phyloP scores from a whole-genome alignment of 2,797 vertebrate genomes.

The Scarus forsteni region DNA sequence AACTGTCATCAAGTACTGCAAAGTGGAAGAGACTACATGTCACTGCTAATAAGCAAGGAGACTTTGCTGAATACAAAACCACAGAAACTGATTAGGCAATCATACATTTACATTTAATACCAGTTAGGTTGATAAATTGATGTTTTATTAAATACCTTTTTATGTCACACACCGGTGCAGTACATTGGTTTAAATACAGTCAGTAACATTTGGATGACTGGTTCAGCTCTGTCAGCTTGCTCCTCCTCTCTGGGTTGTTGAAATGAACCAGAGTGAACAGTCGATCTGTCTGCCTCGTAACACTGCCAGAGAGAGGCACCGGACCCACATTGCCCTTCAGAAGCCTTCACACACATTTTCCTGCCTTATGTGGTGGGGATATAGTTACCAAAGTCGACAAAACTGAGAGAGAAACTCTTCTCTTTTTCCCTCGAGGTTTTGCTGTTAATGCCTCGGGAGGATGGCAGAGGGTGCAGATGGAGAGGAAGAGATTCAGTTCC shows the following conservation, averaged over 20 bases:
- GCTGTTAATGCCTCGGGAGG: conserved; percentile 52
- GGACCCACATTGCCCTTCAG: conserved; percentile 53
- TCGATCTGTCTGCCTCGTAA: conserved; percentile 61
- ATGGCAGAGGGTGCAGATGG: conserved; percentile 94
- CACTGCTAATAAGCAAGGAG: too few species aligned
- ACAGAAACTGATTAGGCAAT: too few species aligned
- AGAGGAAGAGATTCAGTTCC: conserved; percentile 94
- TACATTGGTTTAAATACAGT: not conserved
- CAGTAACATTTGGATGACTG: conserved; percentile 10
- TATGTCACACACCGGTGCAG: not conserved
- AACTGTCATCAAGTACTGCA: too few species aligned
- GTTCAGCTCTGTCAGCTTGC: conserved; percentile 49
- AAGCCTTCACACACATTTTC: conserved; percentile 54
- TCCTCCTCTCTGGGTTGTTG: conserved; percentile 76
- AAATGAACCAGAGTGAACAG: conserved; percentile 65
- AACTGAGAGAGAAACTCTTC: conserved; percentile 30
- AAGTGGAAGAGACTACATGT: too few species aligned
- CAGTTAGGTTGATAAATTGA: not conserved
- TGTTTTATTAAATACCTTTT: not conserved
- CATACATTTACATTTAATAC: too few species aligned
- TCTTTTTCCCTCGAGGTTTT: conserved; percentile 49
- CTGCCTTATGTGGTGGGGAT: conserved; percentile 35
- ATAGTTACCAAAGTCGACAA: conserved; percentile 18
- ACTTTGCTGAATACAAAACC: too few species aligned
- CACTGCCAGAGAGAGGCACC: conserved; percentile 50